Evolutionary conservation across 1,140 invertebrate genomes (phyloP), one percentile per base, ranked within the genome.

Genomic region (Drosophila seguyi): DNA sequence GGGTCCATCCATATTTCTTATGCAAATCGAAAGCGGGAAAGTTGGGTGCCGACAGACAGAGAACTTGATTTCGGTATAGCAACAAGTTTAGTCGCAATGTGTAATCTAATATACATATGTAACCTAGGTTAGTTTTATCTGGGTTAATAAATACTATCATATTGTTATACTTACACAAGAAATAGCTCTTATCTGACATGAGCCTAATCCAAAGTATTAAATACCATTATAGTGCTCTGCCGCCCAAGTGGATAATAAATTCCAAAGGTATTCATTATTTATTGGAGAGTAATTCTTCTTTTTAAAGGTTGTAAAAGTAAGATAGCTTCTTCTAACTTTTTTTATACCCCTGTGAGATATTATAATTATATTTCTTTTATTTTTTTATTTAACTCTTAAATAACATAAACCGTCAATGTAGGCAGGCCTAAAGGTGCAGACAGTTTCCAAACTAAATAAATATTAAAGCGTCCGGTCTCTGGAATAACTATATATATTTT

Each of bases 1-100:
- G 5, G 22, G 16, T 7, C n/a, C 16, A 63, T 31, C 18, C 34
- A 48, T 39, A 47, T 41, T 25, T 63, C n/a, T 14, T 20, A 67
- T 69, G 66, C 47, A 55, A 67, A 69, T 62, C 18, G 13, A 10
- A 6, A 27, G 34, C 16, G 34, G 20, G 34, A 25, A 39, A 25
- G 52, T 63, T 1, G 14, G 10, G 31, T 13, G 34, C 14, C 10
- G 10, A 25, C 1, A n/a, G 16, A 20, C 27, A 4, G 38, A 34
- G 16, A 61, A 25, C 11, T 34, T 42, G 38, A 20, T 60, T 29
- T 29, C 42, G 16, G 11, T 22, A 18, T 8, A 29, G 16, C 34
- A 34, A 25, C 18, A 11, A 14, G n/a, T 41, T 58, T 18, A 20
- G 1, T 13, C 4, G n/a, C 34, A 20, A 14, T 13, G 14, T 10